Conservation (phyloP, 2,113 vertebrate species). For the Leptobrachium ailaonicum region DNA sequence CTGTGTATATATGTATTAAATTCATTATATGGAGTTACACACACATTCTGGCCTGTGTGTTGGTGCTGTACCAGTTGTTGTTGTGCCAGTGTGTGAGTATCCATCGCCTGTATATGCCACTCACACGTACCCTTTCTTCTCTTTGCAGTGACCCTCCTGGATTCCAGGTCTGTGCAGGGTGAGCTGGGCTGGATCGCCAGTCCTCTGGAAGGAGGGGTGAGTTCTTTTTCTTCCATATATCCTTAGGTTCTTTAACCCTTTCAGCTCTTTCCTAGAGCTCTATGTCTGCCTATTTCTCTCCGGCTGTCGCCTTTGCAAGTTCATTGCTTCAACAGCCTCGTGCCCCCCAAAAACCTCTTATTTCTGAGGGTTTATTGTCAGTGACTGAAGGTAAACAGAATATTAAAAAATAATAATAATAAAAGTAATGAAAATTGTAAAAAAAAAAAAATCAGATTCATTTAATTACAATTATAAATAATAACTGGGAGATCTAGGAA, state of each 20-base stretch:
- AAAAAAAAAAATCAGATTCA: no score
- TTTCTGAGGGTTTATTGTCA: conserved; percentile 69
- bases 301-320: conserved; percentile 82
- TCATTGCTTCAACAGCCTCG: conserved; percentile 85
- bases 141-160: conserved; percentile 89
- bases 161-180: conserved; percentile 94
- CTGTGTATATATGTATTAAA: no score
- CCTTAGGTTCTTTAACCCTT: conserved; percentile 67
- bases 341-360: conserved; percentile 90
- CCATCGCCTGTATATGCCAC: no score
- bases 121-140: conserved; percentile 25
- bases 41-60: no score
- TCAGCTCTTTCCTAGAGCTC: conserved; percentile 73
- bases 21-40: no score
- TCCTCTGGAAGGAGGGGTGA: conserved; percentile 97
- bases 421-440: no score
- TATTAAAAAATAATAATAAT: conserved; percentile 54
- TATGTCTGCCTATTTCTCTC: conserved; percentile 78
- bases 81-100: no score
- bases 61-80: no score
- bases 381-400: conserved; percentile 72
- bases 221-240: conserved; percentile 66
- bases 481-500: no score
- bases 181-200: conserved; percentile 96
- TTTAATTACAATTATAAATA: no score